Base-by-base conservation (phyloP, 2,797 vertebrate genomes). In the Tamandua tetradactyla region DNA sequence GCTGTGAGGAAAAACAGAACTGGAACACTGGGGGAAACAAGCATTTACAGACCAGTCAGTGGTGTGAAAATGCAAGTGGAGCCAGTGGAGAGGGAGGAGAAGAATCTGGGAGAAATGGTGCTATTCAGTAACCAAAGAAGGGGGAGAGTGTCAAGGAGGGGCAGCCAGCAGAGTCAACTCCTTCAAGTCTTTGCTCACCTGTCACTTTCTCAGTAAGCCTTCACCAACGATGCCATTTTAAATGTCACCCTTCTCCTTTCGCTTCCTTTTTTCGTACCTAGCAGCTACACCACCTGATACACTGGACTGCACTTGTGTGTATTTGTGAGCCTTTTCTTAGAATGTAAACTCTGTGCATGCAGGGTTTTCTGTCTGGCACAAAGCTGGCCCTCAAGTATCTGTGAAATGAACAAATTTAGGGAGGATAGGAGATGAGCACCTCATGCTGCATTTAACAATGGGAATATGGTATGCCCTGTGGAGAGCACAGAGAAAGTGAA, bases 1-100 rank as follows among this genome's bases (percentile, higher is more conserved):
- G 35, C 27, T 88, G 3, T 94, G 47, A 94, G 78, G 59, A 93
- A 71, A 95, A 59, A 89, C 14, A 76, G 18, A 94, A 44, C 9
- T 94, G 49, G 66, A 86, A 69, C 20, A 22, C 32, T 69, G 57
- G 62, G 62, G 42, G 7, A 82, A 85, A 90, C 37, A 57, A 69
- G 62, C 20, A 52, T 91, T 69, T 96, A 69, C 23, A 87, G 49
- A 27, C 35, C 49, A 91, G 85, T 10, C 13, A 61, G 12, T n/a
- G 11, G 6, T 44, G 37, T 18, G 30, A 18, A 89, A 68, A 85
- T n/a, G 47, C 91, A 85, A 42, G 44, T 55, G 15, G 23, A 84
- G 8, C 25, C 76, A 57, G 35, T 14, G 42, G 61, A 72, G 37
- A 75, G 17, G 7, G n/a, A 69, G 52, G 37, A 71, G 55, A 84